Base-by-base conservation (phyloP, 1,140 invertebrate species). In the Plodia interpunctella region DNA sequence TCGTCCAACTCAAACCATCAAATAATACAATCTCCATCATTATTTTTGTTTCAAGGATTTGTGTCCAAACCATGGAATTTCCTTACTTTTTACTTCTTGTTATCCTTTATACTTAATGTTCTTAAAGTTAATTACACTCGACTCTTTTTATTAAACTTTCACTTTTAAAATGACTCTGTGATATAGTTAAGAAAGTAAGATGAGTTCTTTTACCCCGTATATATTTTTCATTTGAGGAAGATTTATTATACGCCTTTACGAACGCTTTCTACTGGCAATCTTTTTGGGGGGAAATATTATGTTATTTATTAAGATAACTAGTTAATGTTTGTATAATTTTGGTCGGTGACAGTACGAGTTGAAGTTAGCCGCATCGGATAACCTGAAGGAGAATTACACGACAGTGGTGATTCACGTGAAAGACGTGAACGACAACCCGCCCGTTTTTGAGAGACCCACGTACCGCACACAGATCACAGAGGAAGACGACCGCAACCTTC, bases 401-500 rank as follows among this genome's bases (percentile, higher is more conserved):
- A 97, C 95, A 6, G 97, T 98, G 35, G 96, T 98, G 69, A 98
- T 98, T 74, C 96, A 98, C 88, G 96, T 98, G 64, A 98, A 98
- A 90, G 97, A 98, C 80, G 96, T 98, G 53, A 98, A 98, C 87
- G 97, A 98, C 90, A 96, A 96, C 87, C 92, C 92, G 15, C 88
- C 88, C 5, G 88, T 91, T 59, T 98, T 98, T 88, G 97, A 98
- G 89, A 92, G 97, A 65, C 97, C 97, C 21, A 98, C 96, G 53
- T 98, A 98, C 90, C 93, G 96, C 74, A 97, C 97, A 8, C 97
- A 98, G 90, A 98, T 98, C 87, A 98, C 96, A 4, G 97, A 98
- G 86, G 97, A 98, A 88, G 97, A 98, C 82, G 97, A 98, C 91
- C 92, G 97, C 67, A 97, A 97, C 90, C 92, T 98, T 71, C 97